Base-by-base conservation (phyloP, 2,113 vertebrate species). In the Apus apus region DNA sequence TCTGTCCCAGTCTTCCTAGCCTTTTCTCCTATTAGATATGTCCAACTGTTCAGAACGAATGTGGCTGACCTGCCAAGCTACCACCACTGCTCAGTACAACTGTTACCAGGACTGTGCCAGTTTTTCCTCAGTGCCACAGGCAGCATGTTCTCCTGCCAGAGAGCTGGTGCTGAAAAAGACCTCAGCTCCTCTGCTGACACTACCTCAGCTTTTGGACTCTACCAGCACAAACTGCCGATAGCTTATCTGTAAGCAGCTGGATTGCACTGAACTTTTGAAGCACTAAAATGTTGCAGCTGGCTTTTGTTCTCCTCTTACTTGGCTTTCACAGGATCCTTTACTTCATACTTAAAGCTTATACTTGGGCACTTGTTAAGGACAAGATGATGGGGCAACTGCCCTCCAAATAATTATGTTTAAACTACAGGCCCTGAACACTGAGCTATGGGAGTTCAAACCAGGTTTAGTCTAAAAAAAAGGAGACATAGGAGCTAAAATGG, bases 11-110 rank as follows among this genome's bases (percentile, higher is more conserved):
- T 46, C 29, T 57, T 61, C 29, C n/a, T 8, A 75, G 51, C 26
- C 45, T 85, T 71, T 45, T 54, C 43, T 67, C 29, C 36, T 13
- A 29, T 23, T 21, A 73, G 43, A 3, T 18, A 68, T 1, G 5
- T 23, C 61, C 76, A 83, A 7, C 36, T 23, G 29, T 51, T 78
- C 50, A 53, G 38, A 60, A 58, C 38, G 50, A 74, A 54, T 0
- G 0, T 4, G 6, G n/a, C 12, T 64, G 50, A 64, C 30, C 57
- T 78, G 43, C 48, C 30, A 21, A 60, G 36, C 51, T 13, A 85
- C 48, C 7, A 7, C 16, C 12, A 38, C 25, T 0, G 0, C 36
- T 53, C 72, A 40, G 45, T 2, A 0, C 43, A 71, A 57, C 51
- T 18, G 15, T 8, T 45, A 9, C 21, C 65, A 67, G 76, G 0